Conservation (phyloP, 2,888 invertebrate species). For the Phyto melanocephala region DNA sequence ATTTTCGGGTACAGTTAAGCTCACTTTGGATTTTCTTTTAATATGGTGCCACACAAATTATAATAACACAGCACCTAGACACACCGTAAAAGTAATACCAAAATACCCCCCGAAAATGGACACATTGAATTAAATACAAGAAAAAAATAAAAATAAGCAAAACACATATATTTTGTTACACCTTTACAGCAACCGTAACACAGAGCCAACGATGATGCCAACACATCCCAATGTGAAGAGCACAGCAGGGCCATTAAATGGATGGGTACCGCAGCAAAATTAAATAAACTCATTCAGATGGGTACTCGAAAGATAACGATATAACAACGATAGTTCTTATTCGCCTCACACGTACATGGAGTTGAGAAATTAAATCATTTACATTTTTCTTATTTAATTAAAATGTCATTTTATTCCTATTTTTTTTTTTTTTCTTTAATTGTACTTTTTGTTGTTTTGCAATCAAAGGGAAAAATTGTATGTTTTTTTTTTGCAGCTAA, state of each 20-base stretch:
- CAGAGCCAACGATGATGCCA: not conserved
- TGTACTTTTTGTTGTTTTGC: conserved; percentile 4
- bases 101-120: not conserved
- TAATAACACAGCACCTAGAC: not conserved
- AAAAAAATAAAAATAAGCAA: not conserved
- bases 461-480: not conserved
- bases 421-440: not conserved
- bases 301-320: conserved; percentile 1
- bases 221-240: not conserved
- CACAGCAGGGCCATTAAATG: not conserved
- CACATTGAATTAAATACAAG: not conserved
- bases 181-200: not conserved
- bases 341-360: not conserved
- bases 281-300: conserved; percentile 7
- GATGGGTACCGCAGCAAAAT: not conserved
- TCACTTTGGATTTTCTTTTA: not conserved
- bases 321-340: not conserved
- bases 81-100: not conserved
- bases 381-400: conserved; percentile 37
- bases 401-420: conserved; percentile 7
- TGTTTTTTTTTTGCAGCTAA: not conserved
- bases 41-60: not conserved
- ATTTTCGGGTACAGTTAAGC: not conserved
- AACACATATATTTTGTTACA: not conserved
- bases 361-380: conserved; percentile 21